Evolutionary conservation across 2,888 invertebrate genomes (phyloP).

Genomic region (Chouioia cunea): DNA sequence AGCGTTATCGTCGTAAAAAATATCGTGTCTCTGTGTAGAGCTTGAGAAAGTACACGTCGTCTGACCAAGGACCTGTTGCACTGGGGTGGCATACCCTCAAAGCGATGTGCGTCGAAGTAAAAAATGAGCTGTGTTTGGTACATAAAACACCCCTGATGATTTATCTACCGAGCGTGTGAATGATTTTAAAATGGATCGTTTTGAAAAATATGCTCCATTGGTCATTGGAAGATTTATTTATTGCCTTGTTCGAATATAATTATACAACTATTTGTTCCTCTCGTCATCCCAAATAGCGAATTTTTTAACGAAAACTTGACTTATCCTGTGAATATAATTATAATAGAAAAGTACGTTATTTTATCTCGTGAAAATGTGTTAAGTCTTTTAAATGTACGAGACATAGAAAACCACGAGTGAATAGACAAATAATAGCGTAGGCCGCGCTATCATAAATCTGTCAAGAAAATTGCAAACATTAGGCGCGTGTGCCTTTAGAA

Average conservation of each 20-base stretch:
- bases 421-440: slow-evolving; percentile 8
- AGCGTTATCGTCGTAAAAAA: slow-evolving; percentile 27
- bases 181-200: slow-evolving; percentile 19
- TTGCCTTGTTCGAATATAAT: too few relatives aligned
- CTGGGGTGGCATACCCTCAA: background rate
- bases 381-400: too few relatives aligned
- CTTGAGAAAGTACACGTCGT: background rate
- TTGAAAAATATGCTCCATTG: too few relatives aligned
- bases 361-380: too few relatives aligned
- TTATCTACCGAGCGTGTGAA: slow-evolving; percentile 29
- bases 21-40: background rate
- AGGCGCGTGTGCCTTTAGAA: slow-evolving; percentile 17
- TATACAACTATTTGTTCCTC: too few relatives aligned
- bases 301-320: too few relatives aligned
- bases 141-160: slow-evolving; percentile 14
- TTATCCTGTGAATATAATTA: too few relatives aligned
- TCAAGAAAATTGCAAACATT: slow-evolving; percentile 36
- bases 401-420: slow-evolving; percentile 14
- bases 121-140: too few relatives aligned
- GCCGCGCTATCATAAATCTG: slow-evolving; percentile 15
- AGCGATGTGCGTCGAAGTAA: background rate
- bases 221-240: too few relatives aligned
- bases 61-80: background rate
- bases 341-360: too few relatives aligned
- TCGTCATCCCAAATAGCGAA: too few relatives aligned